Percentiles rank a stretch among this genome's conserved stretches.
Evolutionary conservation across 2,113 vertebrate species (phyloP).

Genomic region (Theristicus caerulescens): DNA sequence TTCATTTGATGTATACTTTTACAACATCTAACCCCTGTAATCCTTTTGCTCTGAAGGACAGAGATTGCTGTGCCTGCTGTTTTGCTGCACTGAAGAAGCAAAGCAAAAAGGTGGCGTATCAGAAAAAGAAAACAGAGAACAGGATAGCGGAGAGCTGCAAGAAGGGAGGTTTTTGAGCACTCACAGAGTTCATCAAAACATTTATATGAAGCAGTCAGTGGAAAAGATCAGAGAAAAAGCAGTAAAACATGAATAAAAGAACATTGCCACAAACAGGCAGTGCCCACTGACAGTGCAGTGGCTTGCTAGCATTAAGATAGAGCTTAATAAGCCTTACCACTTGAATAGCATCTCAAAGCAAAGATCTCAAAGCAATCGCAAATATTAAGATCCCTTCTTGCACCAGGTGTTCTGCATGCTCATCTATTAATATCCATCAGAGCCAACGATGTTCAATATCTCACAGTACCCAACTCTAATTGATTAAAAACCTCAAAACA

Average conservation of each 20-base stretch:
- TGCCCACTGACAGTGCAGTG: neutral
- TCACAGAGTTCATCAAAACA: neutral
- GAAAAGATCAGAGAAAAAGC: neutral
- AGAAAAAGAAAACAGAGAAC: neutral
- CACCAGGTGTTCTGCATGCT: neutral
- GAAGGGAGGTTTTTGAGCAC: neutral
- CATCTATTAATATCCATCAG: neutral
- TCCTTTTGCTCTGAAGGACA: neutral
- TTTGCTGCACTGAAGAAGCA: neutral
- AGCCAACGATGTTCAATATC: neutral
- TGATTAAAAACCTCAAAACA: constrained; percentile 10
- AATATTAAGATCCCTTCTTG: neutral
- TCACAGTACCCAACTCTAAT: neutral
- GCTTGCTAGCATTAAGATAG: neutral
- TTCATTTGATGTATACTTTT: neutral
- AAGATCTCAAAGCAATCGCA: neutral
- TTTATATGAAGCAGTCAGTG: neutral
- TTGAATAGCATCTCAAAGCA: neutral
- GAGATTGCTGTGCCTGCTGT: neutral
- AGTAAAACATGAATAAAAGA: constrained; percentile 8
- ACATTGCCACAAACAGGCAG: neutral
- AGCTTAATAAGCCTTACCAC: neutral
- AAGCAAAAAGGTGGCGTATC: neutral
- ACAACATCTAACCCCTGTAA: neutral
- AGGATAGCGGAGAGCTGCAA: neutral